Evolutionary conservation across 92 coral and sea anemone genomes (phyloP).

Genomic region (Galaxea fascicularis): DNA sequence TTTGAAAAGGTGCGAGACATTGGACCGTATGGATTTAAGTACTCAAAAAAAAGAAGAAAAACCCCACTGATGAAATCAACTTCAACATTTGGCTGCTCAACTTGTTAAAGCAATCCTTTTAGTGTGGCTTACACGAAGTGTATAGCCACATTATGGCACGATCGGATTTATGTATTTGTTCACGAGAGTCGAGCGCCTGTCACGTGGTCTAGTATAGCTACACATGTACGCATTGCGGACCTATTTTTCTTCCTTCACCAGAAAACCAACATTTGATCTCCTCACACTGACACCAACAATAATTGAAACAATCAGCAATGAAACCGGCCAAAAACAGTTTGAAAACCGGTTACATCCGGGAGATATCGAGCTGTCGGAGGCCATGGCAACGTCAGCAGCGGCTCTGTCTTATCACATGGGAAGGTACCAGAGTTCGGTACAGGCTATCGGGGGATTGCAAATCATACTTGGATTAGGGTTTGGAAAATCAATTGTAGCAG

Average conservation of each 20-base stretch:
- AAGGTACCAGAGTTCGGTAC: constrained; percentile 27
- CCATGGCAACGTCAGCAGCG: constrained; percentile 91
- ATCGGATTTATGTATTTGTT: too few relatives aligned
- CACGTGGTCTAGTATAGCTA: too few relatives aligned
- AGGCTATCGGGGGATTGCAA: constrained; percentile 66
- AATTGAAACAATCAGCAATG: constrained; percentile 71
- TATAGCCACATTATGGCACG: too few relatives aligned
- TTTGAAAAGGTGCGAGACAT: too few relatives aligned
- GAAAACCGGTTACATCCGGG: constrained; percentile 68
- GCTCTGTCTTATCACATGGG: constrained; percentile 81
- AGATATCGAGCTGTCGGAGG: constrained; percentile 79
- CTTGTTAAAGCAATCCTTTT: too few relatives aligned
- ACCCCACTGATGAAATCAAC: too few relatives aligned
- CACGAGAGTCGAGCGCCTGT: too few relatives aligned
- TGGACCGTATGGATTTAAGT: too few relatives aligned
- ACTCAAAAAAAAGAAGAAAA: too few relatives aligned
- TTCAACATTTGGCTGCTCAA: too few relatives aligned
- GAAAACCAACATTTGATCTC: constrained; percentile 47
- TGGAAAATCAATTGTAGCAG: constrained; percentile 65
- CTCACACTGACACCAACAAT: constrained; percentile 72
- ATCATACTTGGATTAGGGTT: constrained; percentile 75
- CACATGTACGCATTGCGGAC: too few relatives aligned
- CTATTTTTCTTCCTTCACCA: constrained; percentile 2
- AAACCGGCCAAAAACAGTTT: constrained; percentile 58
- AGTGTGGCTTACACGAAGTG: too few relatives aligned